Evolutionary conservation across 2,797 vertebrate genomes (phyloP).

Genomic region (Cryptoblepharus egeriae): DNA sequence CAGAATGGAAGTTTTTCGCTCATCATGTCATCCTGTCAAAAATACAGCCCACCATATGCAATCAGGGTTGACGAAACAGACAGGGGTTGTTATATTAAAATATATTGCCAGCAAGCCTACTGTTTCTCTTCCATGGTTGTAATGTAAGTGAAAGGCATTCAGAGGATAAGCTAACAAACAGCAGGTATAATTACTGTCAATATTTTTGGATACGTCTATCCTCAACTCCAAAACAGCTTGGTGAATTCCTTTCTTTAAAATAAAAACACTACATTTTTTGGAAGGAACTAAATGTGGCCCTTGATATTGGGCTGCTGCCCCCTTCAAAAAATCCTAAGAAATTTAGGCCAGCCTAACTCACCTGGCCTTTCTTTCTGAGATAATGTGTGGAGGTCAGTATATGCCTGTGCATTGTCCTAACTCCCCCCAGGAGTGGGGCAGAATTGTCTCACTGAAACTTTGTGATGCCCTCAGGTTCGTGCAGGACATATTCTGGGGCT

Average conservation of each 20-base stretch:
- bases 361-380: too few species aligned
- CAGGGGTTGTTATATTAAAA: conserved; percentile 5
- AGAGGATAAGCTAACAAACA: neutral
- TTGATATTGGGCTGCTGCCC: too few species aligned
- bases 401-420: too few species aligned
- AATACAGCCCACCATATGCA: neutral
- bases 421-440: too few species aligned
- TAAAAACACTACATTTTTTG: neutral
- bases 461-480: too few species aligned
- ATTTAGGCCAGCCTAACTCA: too few species aligned
- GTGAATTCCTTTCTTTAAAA: neutral
- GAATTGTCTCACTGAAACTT: too few species aligned
- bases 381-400: too few species aligned
- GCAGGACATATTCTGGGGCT: too few species aligned
- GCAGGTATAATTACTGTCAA: neutral
- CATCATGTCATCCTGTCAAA: conserved; percentile 45
- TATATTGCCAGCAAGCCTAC: neutral
- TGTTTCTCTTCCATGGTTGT: neutral
- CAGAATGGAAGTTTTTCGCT: conserved; percentile 25
- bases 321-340: neutral
- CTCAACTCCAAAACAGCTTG: neutral
- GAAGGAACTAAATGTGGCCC: neutral
- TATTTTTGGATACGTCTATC: neutral
- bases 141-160: conserved; percentile 22
- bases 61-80: neutral